A percentile compares a stretch with the other conserved stretches of the same genome.
These are phyloP conservation scores for Rhynchomys soricoides DNA, from an alignment of 2,113 vertebrate species.

Conservation along the genomic window DNA sequence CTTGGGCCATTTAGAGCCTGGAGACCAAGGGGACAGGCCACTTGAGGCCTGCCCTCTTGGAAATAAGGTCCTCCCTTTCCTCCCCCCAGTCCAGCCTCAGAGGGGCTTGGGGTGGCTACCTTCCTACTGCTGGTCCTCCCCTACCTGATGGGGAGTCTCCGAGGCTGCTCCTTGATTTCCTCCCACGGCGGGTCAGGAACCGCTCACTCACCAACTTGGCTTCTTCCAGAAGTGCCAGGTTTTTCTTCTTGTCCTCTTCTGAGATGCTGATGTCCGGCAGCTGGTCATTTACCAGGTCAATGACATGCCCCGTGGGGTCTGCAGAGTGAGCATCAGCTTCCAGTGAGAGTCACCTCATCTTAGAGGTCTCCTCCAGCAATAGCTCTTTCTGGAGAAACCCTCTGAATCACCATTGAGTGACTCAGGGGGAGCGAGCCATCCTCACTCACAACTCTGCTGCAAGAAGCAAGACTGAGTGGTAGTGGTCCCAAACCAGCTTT, in stretches of 20 bases:
- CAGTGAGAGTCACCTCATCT: neutral
- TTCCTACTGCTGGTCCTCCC: neutral
- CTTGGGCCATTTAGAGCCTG: neutral
- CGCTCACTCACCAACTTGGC: slow-evolving; percentile 95
- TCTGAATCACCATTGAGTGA: neutral
- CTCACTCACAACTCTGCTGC: neutral
- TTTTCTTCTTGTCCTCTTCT: slow-evolving; percentile 96
- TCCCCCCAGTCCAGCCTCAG: neutral
- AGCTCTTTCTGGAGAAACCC: neutral
- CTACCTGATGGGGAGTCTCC: slow-evolving; percentile 91
- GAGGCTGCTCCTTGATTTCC: slow-evolving; percentile 93
- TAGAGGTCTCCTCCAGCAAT: neutral
- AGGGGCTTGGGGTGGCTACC: neutral
- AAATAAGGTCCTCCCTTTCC: neutral
- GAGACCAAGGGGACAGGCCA: neutral
- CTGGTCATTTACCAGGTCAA: slow-evolving; percentile 94
- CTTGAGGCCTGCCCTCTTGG: neutral
- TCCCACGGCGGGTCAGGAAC: slow-evolving; percentile 93
- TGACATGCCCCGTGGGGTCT: slow-evolving; percentile 93
- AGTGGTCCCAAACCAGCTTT: neutral
- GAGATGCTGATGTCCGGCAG: slow-evolving; percentile 96
- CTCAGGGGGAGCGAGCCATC: neutral
- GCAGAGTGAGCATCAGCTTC: neutral
- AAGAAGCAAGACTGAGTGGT: neutral
- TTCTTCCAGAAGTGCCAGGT: slow-evolving; percentile 96